Conservation (phyloP, 2,797 vertebrate species). For the Carapus acus region DNA sequence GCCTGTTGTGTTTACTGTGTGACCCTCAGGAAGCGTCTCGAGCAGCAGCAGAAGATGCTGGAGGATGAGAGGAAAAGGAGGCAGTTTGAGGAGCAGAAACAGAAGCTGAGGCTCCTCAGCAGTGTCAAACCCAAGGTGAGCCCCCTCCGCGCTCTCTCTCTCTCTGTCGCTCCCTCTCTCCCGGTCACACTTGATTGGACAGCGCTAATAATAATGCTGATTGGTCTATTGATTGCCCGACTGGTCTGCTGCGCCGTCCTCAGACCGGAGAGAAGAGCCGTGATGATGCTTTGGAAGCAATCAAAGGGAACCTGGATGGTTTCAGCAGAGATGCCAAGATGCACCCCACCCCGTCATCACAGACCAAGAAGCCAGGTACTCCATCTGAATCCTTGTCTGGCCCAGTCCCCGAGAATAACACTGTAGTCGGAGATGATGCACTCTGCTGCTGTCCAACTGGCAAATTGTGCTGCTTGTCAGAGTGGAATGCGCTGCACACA, state of each 20-base stretch:
- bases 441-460: conserved; percentile 19
- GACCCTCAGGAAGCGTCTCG: conserved; percentile 83
- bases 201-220: too few species aligned
- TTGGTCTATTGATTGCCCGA: neutral
- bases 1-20: neutral
- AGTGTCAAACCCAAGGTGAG: conserved; percentile 96
- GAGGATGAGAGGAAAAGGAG: conserved; percentile 95
- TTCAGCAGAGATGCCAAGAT: conserved; percentile 98
- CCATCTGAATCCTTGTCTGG: neutral
- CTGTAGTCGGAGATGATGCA: conserved; percentile 23
- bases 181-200: neutral
- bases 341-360: conserved; percentile 89
- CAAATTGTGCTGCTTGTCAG: too few species aligned
- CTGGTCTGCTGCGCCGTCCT: conserved; percentile 4
- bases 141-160: neutral
- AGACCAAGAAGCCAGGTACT: conserved; percentile 90
- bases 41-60: conserved; percentile 94
- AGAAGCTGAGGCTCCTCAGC: conserved; percentile 93
- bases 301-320: conserved; percentile 98
- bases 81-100: conserved; percentile 99
- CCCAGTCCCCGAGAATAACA: conserved; percentile 15
- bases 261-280: conserved; percentile 87
- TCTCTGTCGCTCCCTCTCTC: conserved; percentile 1
- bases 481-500: too few species aligned
- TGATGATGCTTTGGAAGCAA: conserved; percentile 96